Evolutionary conservation across 2,797 vertebrate genomes (phyloP), one percentile per base, ranked within the genome.

Genomic region (Microctenopoma steveboyesi): DNA sequence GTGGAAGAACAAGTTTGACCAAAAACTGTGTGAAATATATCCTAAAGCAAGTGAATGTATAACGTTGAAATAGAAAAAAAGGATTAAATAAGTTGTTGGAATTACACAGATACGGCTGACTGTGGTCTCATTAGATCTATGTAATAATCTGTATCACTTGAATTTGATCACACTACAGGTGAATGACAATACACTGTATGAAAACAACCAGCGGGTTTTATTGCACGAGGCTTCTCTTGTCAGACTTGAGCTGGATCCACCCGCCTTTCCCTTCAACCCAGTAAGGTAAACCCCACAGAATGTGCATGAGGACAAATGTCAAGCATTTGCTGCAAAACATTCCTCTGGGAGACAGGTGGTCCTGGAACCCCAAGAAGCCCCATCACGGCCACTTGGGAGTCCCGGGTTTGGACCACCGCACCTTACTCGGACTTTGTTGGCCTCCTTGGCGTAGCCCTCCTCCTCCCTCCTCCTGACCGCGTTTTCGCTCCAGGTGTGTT

Each of bases 401-500:
- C 45, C n/a, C 15, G 4, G n/a, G 45, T 57, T 25, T 30, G 30
- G 52, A 46, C 22, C 74, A 28, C 27, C 47, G 4, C 13, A 11
- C 18, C 22, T 22, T 22, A 22, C 22, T 22, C 22, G 22, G 22
- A 22, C 22, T 22, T 22, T 22, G 12, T 22, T 9, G 9, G 35
- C 0, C 16, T 43, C 39, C 6, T 22, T n/a, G 2, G 37, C 4
- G 49, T 43, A 5, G 1, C 11, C 12, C 1, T 3, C 12, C 13
- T 11, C 30, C 22, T 30, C 58, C 28, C 39, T 14, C 43, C 55
- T 16, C 52, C 8, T 22, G 22, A 1, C 5, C 47, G 7, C 25
- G 1, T 60, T 63, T 51, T 40, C 8, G 16, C n/a, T 50, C 12
- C 83, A 78, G 76, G 74, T 86, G 60, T 43, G 70, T 78, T 83